phyloP scores from a whole-genome alignment of 2,888 invertebrate species.

The Achlya flavicornis region DNA sequence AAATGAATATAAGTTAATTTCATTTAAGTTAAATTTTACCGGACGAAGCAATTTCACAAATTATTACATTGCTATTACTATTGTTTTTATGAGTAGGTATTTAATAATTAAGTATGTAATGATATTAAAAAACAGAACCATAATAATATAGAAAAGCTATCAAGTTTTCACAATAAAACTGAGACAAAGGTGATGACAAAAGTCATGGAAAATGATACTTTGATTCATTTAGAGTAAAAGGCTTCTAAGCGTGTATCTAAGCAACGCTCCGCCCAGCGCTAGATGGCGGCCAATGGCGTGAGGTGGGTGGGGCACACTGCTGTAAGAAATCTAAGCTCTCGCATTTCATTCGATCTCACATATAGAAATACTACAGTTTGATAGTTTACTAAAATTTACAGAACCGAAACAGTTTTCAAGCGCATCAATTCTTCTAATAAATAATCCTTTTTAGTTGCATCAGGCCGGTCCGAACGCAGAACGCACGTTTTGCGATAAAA shows the following conservation, averaged over 20 bases:
- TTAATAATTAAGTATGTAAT: too few relatives aligned
- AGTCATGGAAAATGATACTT: constrained; percentile 21
- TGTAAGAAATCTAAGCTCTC: constrained; percentile 67
- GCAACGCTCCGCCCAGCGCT: constrained; percentile 75
- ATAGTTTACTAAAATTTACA: not conserved
- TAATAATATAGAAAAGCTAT: too few relatives aligned
- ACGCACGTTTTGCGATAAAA: constrained; percentile 52
- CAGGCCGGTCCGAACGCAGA: constrained; percentile 38
- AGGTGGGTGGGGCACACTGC: constrained; percentile 68
- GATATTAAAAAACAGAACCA: too few relatives aligned
- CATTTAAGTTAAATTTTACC: not conserved
- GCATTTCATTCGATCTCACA: constrained; percentile 26
- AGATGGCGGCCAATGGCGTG: constrained; percentile 70
- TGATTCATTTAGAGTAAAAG: constrained; percentile 52
- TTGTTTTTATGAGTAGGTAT: too few relatives aligned
- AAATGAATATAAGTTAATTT: not conserved
- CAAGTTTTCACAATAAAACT: constrained; percentile 10
- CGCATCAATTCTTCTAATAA: constrained; percentile 1
- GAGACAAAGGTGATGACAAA: constrained; percentile 10
- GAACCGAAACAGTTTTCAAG: constrained; percentile 9
- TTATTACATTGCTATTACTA: too few relatives aligned
- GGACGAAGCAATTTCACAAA: not conserved
- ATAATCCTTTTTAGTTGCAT: constrained; percentile 22
- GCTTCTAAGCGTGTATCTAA: constrained; percentile 77
- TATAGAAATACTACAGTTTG: constrained; percentile 18